Evolutionary conservation across 2,888 invertebrate species (phyloP), one percentile per base, ranked within the genome.

Genomic region (Ectemnius continuus): DNA sequence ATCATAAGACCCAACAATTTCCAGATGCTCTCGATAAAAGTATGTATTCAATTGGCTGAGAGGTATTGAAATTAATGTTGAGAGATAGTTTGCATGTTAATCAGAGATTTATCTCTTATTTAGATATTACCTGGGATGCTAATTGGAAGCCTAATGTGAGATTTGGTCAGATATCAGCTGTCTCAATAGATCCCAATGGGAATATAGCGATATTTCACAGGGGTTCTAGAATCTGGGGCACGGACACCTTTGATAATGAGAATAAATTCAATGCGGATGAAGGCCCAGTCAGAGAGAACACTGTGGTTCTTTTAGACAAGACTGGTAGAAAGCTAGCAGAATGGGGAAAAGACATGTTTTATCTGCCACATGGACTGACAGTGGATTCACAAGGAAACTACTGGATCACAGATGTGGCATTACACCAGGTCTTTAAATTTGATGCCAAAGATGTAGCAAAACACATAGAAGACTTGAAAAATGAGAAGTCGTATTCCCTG

Each of bases 361-460:
- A 95, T 87, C 93, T 97, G 90, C 97, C 97, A 0, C 97, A 97
- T 86, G 97, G 97, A 0, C 92, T 97, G 70, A 96, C 95, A 16
- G 93, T 97, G 61, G 97, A 97, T 88, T 88, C 91, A 0, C 91
- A 93, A 4, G 95, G 94, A 75, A 96, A 96, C 91, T 93, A 96
- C 48, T 97, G 97, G 96, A 91, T 96, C 26, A 97, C 97, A 0
- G 97, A 97, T 89, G 97, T 97, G 2, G 97, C 95, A 0, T 88
- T 96, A 81, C 97, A 97, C 90, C 97, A 97, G 91, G 97, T 97
- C 13, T 94, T 96, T 88, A 96, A 95, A 89, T 95, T 95, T 80
- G 91, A 93, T 1, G 92, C 93, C 0, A 88, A 91, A 56, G 88
- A 90, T 59, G 84, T 91, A 58, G 74, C 83, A 47, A 79, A 72